These are phyloP conservation scores for Brachionichthys hirsutus DNA, from an alignment of 2,113 vertebrate genomes.

Conservation along the genomic window DNA sequence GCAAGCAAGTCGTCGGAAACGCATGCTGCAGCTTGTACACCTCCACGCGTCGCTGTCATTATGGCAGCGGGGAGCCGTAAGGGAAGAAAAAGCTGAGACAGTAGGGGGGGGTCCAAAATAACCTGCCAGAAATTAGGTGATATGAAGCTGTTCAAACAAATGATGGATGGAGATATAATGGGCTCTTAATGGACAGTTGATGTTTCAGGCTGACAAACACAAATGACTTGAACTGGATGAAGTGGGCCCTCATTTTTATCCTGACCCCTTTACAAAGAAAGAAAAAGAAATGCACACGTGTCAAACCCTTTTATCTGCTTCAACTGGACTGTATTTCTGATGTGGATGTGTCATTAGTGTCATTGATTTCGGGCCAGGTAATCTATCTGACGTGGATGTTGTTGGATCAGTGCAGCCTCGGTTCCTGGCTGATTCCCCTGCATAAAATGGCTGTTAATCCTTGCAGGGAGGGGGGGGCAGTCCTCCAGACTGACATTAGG, in stretches of 20 bases:
- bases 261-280: conserved; percentile 3
- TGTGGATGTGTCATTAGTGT: conserved; percentile 60
- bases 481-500: conserved; percentile 47
- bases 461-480: conserved; percentile 32
- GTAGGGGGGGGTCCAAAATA: conserved; percentile 20
- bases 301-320: conserved; percentile 59
- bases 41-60: conserved; percentile 55
- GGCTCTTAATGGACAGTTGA: conserved; percentile 23
- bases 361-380: conserved; percentile 64
- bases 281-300: conserved; percentile 20
- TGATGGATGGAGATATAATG: conserved; percentile 55
- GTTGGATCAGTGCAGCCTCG: conserved; percentile 51
- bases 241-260: conserved; percentile 17
- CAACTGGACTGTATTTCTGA: conserved; percentile 51
- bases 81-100: conserved; percentile 15
- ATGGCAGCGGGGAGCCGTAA: conserved; percentile 42
- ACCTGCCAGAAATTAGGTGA: conserved; percentile 33
- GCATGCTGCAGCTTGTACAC: conserved; percentile 22
- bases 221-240: conserved; percentile 25
- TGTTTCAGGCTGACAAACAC: conserved; percentile 13
- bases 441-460: conserved; percentile 54
- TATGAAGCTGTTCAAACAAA: conserved; percentile 36
- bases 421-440: conserved; percentile 46
- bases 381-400: conserved; percentile 63
- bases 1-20: conserved; percentile 30